Base-by-base conservation (phyloP, 2,888 invertebrate genomes). In the Chrysina gloriosa region DNA sequence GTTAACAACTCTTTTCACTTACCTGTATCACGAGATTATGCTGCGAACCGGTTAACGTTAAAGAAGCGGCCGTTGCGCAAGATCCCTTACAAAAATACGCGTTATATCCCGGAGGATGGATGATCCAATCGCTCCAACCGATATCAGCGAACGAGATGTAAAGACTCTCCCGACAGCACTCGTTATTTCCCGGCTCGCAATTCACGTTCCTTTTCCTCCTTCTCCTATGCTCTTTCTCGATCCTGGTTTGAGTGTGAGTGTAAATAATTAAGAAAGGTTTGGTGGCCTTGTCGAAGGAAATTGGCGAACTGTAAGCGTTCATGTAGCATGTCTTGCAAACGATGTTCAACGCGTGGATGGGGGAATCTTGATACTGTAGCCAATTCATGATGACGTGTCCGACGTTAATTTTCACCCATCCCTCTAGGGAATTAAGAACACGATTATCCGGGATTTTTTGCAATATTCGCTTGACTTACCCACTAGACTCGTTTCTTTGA, bases 101-200 rank as follows among this genome's bases (percentile, higher is more conserved):
- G 76, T 94, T 90, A 81, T 95, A 95, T 0, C 93, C 94, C 9
- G 87, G 85, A 0, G 95, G 95, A 72, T 89, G 86, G 71, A 95
- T 88, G 69, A 95, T 94, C 95, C 95, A 95, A 80, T 94, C 91
- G 74, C 90, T 90, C 95, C 95, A 95, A 50, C 94, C 94, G 64
- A 95, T 89, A 42, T 94, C 93, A 69, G 89, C 89, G 79, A 95
- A 95, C 71, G 91, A 92, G 70, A 96, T 91, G 78, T 91, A 92
- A 0, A 95, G 85, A 36, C 91, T 90, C 79, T 95, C 94, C 9
- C 94, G 84, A 79, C 95, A 95, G 80, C 95, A 95, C 75, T 93
- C 93, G 31, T 89, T 90, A 71, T 89, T 84, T 2, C 88, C 89
- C 25, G 89, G 86, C 0, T 87, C 85, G 78, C 94, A 93, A 79